These are phyloP conservation scores for Urosaurus nigricauda DNA, from an alignment of 2,797 vertebrate species.

Conservation along the genomic window DNA sequence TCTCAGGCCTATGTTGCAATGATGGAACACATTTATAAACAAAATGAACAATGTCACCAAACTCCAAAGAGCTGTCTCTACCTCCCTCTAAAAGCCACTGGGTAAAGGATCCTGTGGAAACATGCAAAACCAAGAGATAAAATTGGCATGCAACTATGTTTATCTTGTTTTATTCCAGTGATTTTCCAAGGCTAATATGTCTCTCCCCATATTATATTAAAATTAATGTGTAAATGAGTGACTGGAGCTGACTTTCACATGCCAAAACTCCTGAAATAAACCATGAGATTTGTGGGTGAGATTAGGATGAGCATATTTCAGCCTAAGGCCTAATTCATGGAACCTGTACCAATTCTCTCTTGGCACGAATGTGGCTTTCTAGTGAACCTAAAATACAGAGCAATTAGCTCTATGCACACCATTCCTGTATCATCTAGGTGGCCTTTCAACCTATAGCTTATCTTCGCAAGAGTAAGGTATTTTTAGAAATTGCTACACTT, in stretches of 20 bases:
- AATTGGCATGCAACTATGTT: background rate
- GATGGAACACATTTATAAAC: background rate
- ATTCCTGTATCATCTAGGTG: background rate
- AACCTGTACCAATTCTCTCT: background rate
- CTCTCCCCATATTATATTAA: background rate
- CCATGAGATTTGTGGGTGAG: background rate
- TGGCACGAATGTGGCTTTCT: background rate
- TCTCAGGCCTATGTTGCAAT: too few relatives aligned
- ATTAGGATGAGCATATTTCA: background rate
- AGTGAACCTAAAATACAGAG: background rate
- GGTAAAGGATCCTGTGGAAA: background rate
- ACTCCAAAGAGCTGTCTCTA: too few relatives aligned
- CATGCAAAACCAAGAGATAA: background rate
- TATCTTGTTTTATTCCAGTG: background rate
- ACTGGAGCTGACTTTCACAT: background rate
- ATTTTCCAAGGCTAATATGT: background rate
- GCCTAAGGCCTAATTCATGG: background rate
- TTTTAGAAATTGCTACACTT: background rate
- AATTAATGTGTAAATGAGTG: background rate
- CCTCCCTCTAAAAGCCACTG: background rate
- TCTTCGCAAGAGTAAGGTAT: background rate
- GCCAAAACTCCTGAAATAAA: background rate
- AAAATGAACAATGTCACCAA: background rate
- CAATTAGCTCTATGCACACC: slow-evolving; percentile 1
- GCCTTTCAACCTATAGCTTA: background rate